Conservation (phyloP, 2,113 vertebrate genomes). For the Miniopterus natalensis region DNA sequence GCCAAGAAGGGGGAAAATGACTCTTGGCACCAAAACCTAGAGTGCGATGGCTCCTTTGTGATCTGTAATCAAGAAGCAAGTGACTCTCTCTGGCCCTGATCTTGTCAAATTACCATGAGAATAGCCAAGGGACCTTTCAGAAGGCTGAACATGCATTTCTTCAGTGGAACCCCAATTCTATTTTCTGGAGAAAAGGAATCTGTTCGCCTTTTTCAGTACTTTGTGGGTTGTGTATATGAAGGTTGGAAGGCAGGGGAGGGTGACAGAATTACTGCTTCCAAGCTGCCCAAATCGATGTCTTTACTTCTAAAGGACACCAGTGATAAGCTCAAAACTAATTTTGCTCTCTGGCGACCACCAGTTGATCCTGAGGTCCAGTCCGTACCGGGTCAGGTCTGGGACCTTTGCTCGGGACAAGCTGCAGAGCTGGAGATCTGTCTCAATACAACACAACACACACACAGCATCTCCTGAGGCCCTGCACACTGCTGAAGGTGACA, state of each 20-base stretch:
- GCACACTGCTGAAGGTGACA: not conserved
- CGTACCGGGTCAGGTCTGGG: not conserved
- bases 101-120: constrained; percentile 64
- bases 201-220: constrained; percentile 63
- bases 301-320: constrained; percentile 21
- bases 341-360: constrained; percentile 73
- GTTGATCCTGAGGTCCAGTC: constrained; percentile 63
- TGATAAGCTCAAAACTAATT: constrained; percentile 71
- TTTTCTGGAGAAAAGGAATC: constrained; percentile 70
- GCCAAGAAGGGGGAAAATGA: constrained; percentile 45
- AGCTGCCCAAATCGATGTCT: not conserved
- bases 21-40: constrained; percentile 30
- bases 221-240: constrained; percentile 18
- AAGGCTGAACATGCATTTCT: constrained; percentile 34
- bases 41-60: constrained; percentile 32
- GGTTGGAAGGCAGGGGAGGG: not conserved
- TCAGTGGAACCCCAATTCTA: constrained; percentile 52
- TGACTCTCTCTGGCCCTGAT: not conserved
- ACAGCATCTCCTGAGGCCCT: not conserved
- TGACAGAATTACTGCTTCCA: not conserved
- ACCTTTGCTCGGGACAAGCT: constrained; percentile 56
- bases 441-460: not conserved
- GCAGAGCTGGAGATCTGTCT: constrained; percentile 24
- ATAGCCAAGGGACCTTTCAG: constrained; percentile 1
- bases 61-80: constrained; percentile 58